Base-by-base conservation (phyloP, 2,113 vertebrate species). In the Myiozetetes cayanensis region DNA sequence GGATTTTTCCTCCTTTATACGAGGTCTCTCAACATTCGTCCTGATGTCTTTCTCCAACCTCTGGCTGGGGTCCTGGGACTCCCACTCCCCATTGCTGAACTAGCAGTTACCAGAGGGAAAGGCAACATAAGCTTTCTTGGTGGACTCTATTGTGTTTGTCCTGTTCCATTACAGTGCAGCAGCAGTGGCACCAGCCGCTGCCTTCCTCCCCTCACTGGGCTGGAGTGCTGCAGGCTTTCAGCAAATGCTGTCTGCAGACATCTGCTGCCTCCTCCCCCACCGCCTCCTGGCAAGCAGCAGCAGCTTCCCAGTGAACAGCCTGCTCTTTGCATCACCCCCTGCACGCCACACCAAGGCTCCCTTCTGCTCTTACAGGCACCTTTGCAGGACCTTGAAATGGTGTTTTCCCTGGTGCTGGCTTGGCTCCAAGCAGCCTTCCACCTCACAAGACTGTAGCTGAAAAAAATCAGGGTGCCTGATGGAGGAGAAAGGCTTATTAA, bases 251-350 rank as follows among this genome's bases (percentile, higher is more conserved):
- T 93, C 94, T 96, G 95, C 24, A 10, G 94, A 96, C 94, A 95
- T 97, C 95, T 96, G 96, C 91, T 90, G 89, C 95, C 89, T 96
- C 96, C 95, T 87, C 94, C 93, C 94, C 91, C 95, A 79, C 66
- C 2, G 46, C 87, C 89, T 94, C 81, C 89, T 87, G 95, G 91
- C 94, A 95, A 77, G 89, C 58, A 0, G 87, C 96, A 94, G 87
- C 89, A 58, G 91, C 96, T 97, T 96, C 94, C 93, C 94, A 70
- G 82, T 7, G 74, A 78, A 73, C 89, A 90, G 93, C 91, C 89
- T 90, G 95, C 93, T 79, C 87, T 63, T 19, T 53, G 75, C 93
- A 63, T 93, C 90, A 30, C 81, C 75, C 78, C 81, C 93, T 1
- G 7, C 65, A 28, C 20, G 8, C 82, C 85, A 39, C 1, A 17